Evolutionary conservation across 1,140 invertebrate species (phyloP), one percentile per base, ranked within the genome.

Genomic region (Atta cephalotes): DNA sequence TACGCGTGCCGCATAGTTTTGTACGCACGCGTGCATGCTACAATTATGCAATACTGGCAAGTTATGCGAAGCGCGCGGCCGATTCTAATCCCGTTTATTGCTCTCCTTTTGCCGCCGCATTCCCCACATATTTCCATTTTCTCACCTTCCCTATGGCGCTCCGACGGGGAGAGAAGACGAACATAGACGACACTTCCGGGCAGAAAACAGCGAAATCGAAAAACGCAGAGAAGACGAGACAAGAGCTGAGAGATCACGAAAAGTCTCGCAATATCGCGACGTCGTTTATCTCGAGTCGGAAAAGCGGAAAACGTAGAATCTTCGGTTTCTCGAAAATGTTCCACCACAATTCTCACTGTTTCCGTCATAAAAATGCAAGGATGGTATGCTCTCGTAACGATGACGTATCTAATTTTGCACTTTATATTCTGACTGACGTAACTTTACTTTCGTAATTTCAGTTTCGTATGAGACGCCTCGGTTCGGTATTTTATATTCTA

Each of bases 41-140:
- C 79, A 92, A 91, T 92, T 91, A 91, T 89, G 87, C 87, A 89
- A 92, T 91, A 87, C 77, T 86, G 63, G 53, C 3, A n/a, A 92
- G 89, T 89, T 92, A 92, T 92, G 86, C 88, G 51, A 65, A 80
- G 71, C 89, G 86, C 85, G 89, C 89, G 87, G 85, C 84, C 86
- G 87, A 87, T 89, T 91, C 89, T 91, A 91, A 91, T 91, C 77
- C 90, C 89, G 89, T 90, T 91, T 91, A 91, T 80, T 70, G 86
- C 85, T 89, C 79, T 79, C 87, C 79, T 91, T 88, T 87, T 65
- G 60, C 25, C 45, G 28, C 58, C 77, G 58, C 87, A 85, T 89
- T 88, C 89, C 65, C 74, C 79, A 84, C 82, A 74, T 91, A 87
- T 87, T 89, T 91, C 78, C 89, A 85, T 89, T 88, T 88, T 91